A percentile compares a stretch with the other conserved stretches of the same genome.
phyloP scores from a whole-genome alignment of 2,113 vertebrate species.

The Oryzias javanicus region DNA sequence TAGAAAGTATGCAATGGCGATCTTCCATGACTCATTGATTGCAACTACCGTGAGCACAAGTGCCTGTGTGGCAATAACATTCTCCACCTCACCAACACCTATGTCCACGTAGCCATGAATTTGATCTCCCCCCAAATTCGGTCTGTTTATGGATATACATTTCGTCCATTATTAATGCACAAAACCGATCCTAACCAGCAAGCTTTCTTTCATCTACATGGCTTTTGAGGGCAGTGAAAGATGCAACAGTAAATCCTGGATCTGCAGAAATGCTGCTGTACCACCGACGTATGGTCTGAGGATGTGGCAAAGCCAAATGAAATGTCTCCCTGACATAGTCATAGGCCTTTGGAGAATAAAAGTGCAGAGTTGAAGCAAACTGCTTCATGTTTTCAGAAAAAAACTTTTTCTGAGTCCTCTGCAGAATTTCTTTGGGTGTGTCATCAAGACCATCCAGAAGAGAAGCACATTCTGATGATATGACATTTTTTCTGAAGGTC shows the following conservation, averaged over 20 bases:
- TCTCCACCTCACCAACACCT: neutral
- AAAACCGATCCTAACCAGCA: neutral
- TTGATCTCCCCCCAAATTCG: neutral
- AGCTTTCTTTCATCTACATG: neutral
- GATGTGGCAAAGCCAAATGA: neutral
- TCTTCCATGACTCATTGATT: neutral
- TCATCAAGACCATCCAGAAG: too few species aligned
- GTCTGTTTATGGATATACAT: neutral
- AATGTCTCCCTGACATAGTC: neutral
- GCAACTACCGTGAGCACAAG: neutral
- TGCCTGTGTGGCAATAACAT: neutral
- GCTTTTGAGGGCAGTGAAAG: neutral
- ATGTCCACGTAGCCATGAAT: neutral
- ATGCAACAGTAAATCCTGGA: neutral
- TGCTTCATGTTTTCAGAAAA: neutral
- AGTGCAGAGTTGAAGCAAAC: neutral
- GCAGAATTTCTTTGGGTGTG: too few species aligned
- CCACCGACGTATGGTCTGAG: neutral
- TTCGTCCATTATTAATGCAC: neutral
- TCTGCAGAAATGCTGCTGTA: neutral
- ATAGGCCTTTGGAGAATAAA: neutral
- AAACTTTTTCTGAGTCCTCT: too few species aligned
- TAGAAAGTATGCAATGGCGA: neutral
- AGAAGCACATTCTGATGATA: too few species aligned
- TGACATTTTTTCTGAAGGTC: too few species aligned